A percentile compares a stretch with the other conserved stretches of the same genome.
Conservation (phyloP, 2,797 vertebrate species). For the Mormyrus proboscirostris region DNA sequence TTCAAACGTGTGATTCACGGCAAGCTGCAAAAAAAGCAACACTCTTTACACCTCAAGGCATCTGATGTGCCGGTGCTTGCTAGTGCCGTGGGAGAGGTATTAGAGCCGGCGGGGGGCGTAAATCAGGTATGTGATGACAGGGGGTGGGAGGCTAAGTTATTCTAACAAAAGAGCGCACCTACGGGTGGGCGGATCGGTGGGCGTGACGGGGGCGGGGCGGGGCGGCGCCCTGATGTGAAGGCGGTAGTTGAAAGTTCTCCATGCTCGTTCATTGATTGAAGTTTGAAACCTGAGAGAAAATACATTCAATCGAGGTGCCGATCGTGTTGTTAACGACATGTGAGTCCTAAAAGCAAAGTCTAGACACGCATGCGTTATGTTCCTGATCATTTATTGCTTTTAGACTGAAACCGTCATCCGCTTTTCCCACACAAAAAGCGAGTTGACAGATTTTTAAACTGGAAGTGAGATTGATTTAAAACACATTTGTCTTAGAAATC, state of each 20-base stretch:
- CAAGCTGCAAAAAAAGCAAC: conserved; percentile 39
- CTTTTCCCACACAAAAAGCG: background rate
- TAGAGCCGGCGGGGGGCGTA: background rate
- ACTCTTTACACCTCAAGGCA: conserved; percentile 6
- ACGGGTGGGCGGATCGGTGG: background rate
- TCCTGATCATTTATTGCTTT: background rate
- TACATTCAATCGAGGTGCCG: background rate
- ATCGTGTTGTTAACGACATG: background rate
- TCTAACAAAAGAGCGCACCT: conserved; percentile 13
- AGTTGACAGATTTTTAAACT: background rate
- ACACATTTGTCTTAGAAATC: background rate
- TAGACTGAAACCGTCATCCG: background rate
- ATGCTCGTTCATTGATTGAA: background rate
- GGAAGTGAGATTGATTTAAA: background rate
- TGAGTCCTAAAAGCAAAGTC: background rate
- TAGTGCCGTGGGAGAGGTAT: conserved; percentile 6
- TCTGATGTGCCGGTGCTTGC: conserved; percentile 55
- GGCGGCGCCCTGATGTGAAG: background rate
- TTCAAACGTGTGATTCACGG: conserved; percentile 54
- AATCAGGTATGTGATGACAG: background rate
- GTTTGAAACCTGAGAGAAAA: conserved; percentile 1
- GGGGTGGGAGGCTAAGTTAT: conserved; percentile 7
- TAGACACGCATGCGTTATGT: background rate
- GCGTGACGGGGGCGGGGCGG: background rate
- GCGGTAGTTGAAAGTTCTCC: background rate